Percentiles rank a stretch among this genome's conserved stretches.
These are phyloP conservation scores for Phragmatobia fuliginosa DNA, from an alignment of 2,888 invertebrate genomes.

Conservation along the genomic window DNA sequence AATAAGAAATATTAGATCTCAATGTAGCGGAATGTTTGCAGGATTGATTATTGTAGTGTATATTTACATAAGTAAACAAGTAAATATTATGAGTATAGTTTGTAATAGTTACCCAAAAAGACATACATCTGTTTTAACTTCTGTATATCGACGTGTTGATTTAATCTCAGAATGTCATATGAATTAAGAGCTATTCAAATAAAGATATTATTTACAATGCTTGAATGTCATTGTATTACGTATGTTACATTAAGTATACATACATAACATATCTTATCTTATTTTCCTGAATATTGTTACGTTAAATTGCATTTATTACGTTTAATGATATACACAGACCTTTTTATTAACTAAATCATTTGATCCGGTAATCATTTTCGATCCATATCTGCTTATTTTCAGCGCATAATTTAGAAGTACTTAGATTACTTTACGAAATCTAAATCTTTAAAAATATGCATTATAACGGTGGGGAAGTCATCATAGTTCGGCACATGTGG, in stretches of 20 bases:
- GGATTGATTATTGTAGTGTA: not conserved
- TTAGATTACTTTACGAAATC: not conserved
- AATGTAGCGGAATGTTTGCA: not conserved
- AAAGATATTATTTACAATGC: not conserved
- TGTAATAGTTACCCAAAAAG: not conserved
- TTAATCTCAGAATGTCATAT: not conserved
- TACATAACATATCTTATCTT: not conserved
- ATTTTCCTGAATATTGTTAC: not conserved
- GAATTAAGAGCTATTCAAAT: not conserved
- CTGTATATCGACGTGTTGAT: not conserved
- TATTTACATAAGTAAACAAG: not conserved
- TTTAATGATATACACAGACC: not conserved
- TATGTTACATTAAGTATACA: not conserved
- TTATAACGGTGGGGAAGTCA: no score
- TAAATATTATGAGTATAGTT: not conserved
- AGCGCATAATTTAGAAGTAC: not conserved
- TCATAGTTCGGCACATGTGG: no score
- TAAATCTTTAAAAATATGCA: no score
- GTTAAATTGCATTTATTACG: conserved; percentile 1
- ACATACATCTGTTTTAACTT: not conserved
- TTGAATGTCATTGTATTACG: not conserved
- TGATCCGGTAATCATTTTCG: not conserved
- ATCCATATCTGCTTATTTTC: not conserved
- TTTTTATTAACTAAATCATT: not conserved
- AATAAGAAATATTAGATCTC: not conserved